These are phyloP conservation scores for Perizoma flavofasciatum DNA, from an alignment of 2,888 invertebrate species.

Conservation along the genomic window DNA sequence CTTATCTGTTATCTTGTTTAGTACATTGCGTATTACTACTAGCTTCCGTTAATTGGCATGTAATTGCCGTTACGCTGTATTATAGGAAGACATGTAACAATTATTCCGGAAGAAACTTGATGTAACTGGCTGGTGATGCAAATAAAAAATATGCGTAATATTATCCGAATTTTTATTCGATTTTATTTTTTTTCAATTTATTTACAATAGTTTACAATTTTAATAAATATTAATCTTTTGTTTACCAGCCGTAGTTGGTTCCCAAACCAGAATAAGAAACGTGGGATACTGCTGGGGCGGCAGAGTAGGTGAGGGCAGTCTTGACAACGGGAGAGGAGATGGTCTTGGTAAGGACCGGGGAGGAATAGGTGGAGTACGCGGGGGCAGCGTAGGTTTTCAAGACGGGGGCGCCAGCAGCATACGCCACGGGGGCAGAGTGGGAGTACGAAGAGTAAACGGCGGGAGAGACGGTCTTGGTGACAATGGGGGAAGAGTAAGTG, in stretches of 20 bases:
- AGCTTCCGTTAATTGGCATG: slow-evolving; percentile 7
- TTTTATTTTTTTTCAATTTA: slow-evolving; percentile 30
- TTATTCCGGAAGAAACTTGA: slow-evolving; percentile 21
- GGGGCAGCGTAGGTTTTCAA: slow-evolving; percentile 60
- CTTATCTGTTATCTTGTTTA: background rate
- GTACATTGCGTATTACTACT: background rate
- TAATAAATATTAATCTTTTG: slow-evolving; percentile 33
- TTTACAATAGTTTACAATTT: slow-evolving; percentile 40
- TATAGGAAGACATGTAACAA: slow-evolving; percentile 20
- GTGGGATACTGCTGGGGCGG: slow-evolving; percentile 86
- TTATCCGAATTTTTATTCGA: slow-evolving; percentile 39
- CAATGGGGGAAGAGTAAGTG: slow-evolving; percentile 70
- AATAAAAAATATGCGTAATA: slow-evolving; percentile 15
- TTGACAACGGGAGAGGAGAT: slow-evolving; percentile 59
- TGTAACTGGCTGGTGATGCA: slow-evolving; percentile 20
- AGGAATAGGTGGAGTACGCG: slow-evolving; percentile 55
- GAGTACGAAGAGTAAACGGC: slow-evolving; percentile 65
- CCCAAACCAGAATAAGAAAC: slow-evolving; percentile 86
- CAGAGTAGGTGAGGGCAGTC: slow-evolving; percentile 72
- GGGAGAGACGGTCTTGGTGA: slow-evolving; percentile 51
- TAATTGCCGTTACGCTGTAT: slow-evolving; percentile 25
- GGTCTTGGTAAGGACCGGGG: slow-evolving; percentile 67
- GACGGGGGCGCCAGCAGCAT: slow-evolving; percentile 76
- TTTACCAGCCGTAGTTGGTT: slow-evolving; percentile 72
- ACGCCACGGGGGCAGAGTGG: slow-evolving; percentile 84